Evolutionary conservation across 1,140 invertebrate genomes (phyloP).

Genomic region (Xylocopa sonorina): DNA sequence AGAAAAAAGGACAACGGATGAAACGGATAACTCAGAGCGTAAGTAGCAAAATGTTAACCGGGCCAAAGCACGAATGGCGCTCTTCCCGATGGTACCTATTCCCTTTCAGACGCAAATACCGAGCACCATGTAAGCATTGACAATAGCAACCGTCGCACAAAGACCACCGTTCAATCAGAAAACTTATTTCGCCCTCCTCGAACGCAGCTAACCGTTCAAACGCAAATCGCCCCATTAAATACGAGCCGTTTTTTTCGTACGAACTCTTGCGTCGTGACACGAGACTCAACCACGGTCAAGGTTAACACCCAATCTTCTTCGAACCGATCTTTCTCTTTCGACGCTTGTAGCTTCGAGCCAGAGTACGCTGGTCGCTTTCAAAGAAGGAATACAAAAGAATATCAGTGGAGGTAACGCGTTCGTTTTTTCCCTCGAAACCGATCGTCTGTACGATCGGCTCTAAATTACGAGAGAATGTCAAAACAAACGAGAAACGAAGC

Average conservation of each 20-base stretch:
- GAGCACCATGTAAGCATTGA: not conserved
- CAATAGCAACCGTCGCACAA: slow-evolving; percentile 7
- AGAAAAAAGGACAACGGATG: not conserved
- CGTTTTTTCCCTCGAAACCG: not conserved
- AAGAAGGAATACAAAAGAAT: not conserved
- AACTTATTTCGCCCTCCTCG: slow-evolving; percentile 6
- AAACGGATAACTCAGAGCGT: slow-evolving; percentile 3
- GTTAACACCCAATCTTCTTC: not conserved
- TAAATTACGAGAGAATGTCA: not conserved
- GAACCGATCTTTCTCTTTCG: not conserved
- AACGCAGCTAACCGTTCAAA: slow-evolving; percentile 24
- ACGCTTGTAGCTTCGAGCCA: not conserved
- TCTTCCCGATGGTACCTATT: not conserved
- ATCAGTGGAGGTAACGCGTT: not conserved
- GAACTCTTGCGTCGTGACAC: no score
- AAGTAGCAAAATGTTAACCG: slow-evolving; percentile 22
- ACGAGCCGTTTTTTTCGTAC: slow-evolving; percentile 9
- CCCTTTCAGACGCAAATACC: not conserved
- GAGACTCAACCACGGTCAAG: no score
- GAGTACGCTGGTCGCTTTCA: not conserved
- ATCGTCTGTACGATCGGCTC: not conserved
- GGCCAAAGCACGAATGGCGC: slow-evolving; percentile 11
- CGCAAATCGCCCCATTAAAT: slow-evolving; percentile 25
- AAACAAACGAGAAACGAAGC: no score
- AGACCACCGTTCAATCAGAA: not conserved